Percentiles rank a stretch among this genome's conserved stretches.
Conservation (phyloP, 1,140 invertebrate genomes). For the Drosophila littoralis region DNA sequence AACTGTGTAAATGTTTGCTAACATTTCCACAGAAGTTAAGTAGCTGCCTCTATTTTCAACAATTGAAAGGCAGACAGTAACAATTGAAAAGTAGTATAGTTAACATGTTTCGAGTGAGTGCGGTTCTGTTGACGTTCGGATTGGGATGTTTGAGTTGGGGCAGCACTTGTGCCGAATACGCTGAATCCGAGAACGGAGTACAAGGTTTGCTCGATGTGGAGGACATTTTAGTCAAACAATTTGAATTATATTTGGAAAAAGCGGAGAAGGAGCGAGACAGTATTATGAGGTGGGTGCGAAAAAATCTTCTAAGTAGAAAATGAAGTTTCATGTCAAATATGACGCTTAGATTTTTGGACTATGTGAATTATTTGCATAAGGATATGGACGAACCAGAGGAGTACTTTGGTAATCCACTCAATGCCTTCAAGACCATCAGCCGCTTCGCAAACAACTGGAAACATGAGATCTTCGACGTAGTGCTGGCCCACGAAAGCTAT, state of each 20-base stretch:
- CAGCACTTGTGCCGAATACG: conserved; percentile 34
- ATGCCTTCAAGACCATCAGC: conserved; percentile 89
- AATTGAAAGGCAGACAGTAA: conserved; percentile 31
- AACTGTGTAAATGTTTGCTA: conserved; percentile 62
- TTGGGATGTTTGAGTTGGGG: not conserved
- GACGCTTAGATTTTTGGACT: conserved; percentile 36
- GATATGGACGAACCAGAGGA: conserved; percentile 17
- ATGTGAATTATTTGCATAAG: conserved; percentile 37
- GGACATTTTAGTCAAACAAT: conserved; percentile 26
- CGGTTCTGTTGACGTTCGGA: not conserved
- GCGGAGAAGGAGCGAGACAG: conserved; percentile 23
- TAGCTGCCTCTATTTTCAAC: not conserved
- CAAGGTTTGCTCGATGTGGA: conserved; percentile 42
- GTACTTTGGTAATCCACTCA: conserved; percentile 66
- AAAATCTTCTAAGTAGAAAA: not conserved
- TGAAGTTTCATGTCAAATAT: not conserved
- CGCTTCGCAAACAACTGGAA: conserved; percentile 95
- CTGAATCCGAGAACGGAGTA: not conserved
- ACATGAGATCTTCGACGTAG: conserved; percentile 87
- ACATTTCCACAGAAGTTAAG: not conserved
- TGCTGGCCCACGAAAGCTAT: conserved; percentile 21
- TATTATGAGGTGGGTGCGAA: conserved; percentile 36
- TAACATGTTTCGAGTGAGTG: conserved; percentile 42
- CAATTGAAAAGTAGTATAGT: conserved; percentile 13
- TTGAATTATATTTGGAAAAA: conserved; percentile 51